Evolutionary conservation across 2,888 invertebrate species (phyloP).

Genomic region (Erebia epiphron): DNA sequence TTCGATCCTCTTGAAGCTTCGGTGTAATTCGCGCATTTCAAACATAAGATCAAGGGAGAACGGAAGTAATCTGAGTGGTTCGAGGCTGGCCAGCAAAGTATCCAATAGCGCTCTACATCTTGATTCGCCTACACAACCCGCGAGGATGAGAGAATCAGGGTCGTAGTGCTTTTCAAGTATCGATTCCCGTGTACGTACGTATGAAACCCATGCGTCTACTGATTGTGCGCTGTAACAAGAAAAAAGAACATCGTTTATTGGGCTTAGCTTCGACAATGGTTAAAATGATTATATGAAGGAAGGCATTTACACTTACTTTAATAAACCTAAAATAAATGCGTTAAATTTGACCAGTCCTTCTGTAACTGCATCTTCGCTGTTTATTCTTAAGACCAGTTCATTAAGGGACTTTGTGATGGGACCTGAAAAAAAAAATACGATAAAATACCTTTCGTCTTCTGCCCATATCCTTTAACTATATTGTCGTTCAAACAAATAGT

Average conservation of each 20-base stretch:
- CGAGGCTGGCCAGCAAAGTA: constrained; percentile 88
- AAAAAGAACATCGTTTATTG: constrained; percentile 3
- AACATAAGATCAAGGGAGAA: constrained; percentile 92
- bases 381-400: constrained; percentile 91
- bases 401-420: constrained; percentile 92
- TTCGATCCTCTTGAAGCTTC: constrained; percentile 88
- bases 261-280: neutral
- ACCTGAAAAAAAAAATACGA: constrained; percentile 65
- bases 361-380: constrained; percentile 91
- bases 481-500: constrained; percentile 12
- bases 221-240: constrained; percentile 86
- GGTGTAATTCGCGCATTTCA: constrained; percentile 89
- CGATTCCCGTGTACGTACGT: constrained; percentile 91
- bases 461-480: neutral
- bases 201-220: constrained; percentile 95
- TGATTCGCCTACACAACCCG: constrained; percentile 81
- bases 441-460: neutral
- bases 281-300: neutral
- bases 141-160: constrained; percentile 88
- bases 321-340: constrained; percentile 92
- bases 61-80: constrained; percentile 90
- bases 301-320: constrained; percentile 85
- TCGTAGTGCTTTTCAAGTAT: constrained; percentile 91
- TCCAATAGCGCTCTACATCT: constrained; percentile 86
- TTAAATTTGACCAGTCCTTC: constrained; percentile 94